These are phyloP conservation scores for Bruchidius siliquastri DNA, from an alignment of 2,888 invertebrate genomes.

Conservation along the genomic window DNA sequence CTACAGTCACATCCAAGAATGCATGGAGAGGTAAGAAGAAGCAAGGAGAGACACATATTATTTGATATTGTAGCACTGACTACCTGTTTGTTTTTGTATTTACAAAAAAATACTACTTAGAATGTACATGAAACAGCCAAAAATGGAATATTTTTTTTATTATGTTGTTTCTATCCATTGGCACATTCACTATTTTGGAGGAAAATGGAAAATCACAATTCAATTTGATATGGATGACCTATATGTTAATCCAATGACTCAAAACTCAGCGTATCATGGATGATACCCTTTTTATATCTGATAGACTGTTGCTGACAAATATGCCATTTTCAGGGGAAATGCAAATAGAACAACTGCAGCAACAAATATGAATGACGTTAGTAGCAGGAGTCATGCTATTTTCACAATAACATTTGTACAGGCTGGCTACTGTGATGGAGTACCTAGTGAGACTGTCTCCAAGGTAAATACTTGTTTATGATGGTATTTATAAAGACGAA, in stretches of 20 bases:
- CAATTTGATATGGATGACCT: no score
- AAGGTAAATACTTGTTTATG: conserved; percentile 53
- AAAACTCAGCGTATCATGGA: no score
- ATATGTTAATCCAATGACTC: no score
- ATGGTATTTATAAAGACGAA: background rate
- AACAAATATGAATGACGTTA: conserved; percentile 90
- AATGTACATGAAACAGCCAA: no score
- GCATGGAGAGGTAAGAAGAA: conserved; percentile 42
- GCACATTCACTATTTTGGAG: no score
- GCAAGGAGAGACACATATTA: background rate
- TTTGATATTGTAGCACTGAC: background rate
- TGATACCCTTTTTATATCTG: no score
- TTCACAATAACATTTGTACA: conserved; percentile 88
- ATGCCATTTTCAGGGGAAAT: conserved; percentile 63
- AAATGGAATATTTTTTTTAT: no score
- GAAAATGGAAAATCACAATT: no score
- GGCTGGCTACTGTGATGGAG: conserved; percentile 79
- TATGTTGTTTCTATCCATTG: no score
- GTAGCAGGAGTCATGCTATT: conserved; percentile 86
- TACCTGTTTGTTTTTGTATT: no score
- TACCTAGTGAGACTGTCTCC: conserved; percentile 85
- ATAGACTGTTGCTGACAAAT: no score
- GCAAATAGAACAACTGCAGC: conserved; percentile 79
- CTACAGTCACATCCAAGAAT: conserved; percentile 79
- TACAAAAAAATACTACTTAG: no score